phyloP scores from a whole-genome alignment of 2,797 vertebrate species.

The Sebastes trivittatus region DNA sequence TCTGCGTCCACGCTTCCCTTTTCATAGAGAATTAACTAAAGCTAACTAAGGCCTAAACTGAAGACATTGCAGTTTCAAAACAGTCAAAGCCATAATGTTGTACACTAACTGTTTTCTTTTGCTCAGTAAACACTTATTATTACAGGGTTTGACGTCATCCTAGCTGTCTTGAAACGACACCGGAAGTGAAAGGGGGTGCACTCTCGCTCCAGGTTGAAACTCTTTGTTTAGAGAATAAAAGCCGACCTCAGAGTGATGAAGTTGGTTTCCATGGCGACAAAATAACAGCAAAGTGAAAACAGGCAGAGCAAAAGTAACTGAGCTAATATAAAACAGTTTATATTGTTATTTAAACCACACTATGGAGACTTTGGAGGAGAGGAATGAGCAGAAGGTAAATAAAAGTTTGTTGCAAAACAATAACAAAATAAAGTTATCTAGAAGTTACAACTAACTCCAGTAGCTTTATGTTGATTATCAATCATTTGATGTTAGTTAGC shows the following conservation, averaged over 20 bases:
- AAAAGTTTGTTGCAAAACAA: background rate
- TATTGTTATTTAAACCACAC: background rate
- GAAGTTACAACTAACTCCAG: background rate
- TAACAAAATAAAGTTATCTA: too few relatives aligned
- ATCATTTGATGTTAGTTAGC: too few relatives aligned
- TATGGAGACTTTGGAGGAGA: slow-evolving; percentile 19
- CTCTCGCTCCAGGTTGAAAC: background rate
- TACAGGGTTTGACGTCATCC: background rate
- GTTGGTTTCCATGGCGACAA: slow-evolving; percentile 46
- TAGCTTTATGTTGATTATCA: too few relatives aligned
- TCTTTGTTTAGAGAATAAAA: slow-evolving; percentile 33
- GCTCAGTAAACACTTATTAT: background rate
- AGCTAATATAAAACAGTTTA: background rate
- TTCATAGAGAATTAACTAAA: background rate
- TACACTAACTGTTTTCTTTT: background rate
- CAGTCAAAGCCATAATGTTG: background rate
- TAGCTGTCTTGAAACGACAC: background rate
- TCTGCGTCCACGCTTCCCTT: background rate
- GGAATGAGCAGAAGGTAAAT: slow-evolving; percentile 7
- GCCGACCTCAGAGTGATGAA: background rate
- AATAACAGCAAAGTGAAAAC: background rate
- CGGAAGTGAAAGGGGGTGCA: background rate
- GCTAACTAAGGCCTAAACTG: background rate
- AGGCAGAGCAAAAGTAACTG: background rate
- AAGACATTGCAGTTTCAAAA: background rate